phyloP scores from a whole-genome alignment of 1,140 invertebrate genomes.

The Aphelinus certus region DNA sequence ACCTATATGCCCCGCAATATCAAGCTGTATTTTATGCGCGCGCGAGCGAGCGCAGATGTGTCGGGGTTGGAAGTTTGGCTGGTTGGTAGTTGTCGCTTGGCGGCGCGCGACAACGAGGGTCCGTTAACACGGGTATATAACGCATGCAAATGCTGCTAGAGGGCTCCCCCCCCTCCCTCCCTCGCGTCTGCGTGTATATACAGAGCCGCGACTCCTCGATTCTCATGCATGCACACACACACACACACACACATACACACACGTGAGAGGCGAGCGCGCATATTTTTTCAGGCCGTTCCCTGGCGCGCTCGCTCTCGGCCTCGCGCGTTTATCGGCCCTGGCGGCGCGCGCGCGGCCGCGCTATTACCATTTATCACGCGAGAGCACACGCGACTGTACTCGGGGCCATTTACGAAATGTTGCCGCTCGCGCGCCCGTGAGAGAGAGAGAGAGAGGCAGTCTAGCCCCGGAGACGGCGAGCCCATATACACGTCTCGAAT shows the following conservation, averaged over 20 bases:
- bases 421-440: not conserved
- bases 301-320: too few species aligned
- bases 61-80: too few species aligned
- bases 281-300: slow-evolving; percentile 29
- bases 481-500: too few species aligned
- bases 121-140: not conserved
- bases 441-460: too few species aligned
- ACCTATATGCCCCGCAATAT: too few species aligned
- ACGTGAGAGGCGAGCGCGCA: not conserved
- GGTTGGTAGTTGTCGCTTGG: too few species aligned
- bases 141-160: slow-evolving; percentile 6
- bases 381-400: slow-evolving; percentile 2
- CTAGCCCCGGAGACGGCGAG: too few species aligned
- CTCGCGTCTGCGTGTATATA: not conserved
- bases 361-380: slow-evolving; percentile 58
- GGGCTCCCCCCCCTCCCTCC: too few species aligned
- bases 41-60: too few species aligned
- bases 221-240: not conserved
- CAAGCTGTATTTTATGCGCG: too few species aligned
- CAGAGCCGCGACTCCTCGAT: slow-evolving; percentile 4
- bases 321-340: not conserved
- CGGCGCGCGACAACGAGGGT: not conserved
- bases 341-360: slow-evolving; percentile 40
- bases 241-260: too few species aligned
- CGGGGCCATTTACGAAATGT: slow-evolving; percentile 53